Evolutionary conservation across 2,888 invertebrate species (phyloP).

Genomic region (Petrophora chlorosata): DNA sequence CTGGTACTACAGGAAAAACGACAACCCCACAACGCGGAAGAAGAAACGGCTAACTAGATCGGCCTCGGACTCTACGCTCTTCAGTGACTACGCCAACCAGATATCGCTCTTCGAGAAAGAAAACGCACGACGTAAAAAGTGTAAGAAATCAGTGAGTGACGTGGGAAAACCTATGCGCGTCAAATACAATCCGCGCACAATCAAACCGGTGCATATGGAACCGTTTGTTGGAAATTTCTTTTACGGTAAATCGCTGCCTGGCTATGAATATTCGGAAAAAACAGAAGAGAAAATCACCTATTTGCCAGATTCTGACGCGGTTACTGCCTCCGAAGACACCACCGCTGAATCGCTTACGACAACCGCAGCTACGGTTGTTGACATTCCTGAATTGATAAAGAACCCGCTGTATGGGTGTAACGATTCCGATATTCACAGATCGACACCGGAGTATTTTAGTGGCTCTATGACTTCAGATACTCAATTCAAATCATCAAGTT

Average conservation of each 20-base stretch:
- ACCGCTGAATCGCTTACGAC: slow-evolving; percentile 66
- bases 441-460: slow-evolving; percentile 59
- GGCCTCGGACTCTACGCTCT: slow-evolving; percentile 78
- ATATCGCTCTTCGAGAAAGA: slow-evolving; percentile 74
- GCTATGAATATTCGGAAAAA: slow-evolving; percentile 65
- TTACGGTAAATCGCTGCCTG: slow-evolving; percentile 74
- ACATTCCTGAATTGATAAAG: slow-evolving; percentile 65
- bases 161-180: slow-evolving; percentile 66
- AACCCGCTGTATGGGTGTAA: slow-evolving; percentile 74
- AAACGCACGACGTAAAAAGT: slow-evolving; percentile 60
- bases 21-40: slow-evolving; percentile 60
- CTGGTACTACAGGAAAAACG: slow-evolving; percentile 79
- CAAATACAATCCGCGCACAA: slow-evolving; percentile 63
- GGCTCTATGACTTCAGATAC: slow-evolving; percentile 64
- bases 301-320: slow-evolving; percentile 73
- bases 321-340: slow-evolving; percentile 71
- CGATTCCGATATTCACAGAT: slow-evolving; percentile 59
- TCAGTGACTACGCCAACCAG: slow-evolving; percentile 80
- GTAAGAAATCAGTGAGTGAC: slow-evolving; percentile 72
- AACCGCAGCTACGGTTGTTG: slow-evolving; percentile 64
- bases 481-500: slow-evolving; percentile 70
- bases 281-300: slow-evolving; percentile 73
- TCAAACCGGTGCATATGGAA: slow-evolving; percentile 72
- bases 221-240: slow-evolving; percentile 78
- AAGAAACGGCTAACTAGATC: slow-evolving; percentile 65